Percentiles rank a stretch among this genome's conserved stretches.
phyloP scores from a whole-genome alignment of 2,113 vertebrate species.

The Ciconia boyciana region DNA sequence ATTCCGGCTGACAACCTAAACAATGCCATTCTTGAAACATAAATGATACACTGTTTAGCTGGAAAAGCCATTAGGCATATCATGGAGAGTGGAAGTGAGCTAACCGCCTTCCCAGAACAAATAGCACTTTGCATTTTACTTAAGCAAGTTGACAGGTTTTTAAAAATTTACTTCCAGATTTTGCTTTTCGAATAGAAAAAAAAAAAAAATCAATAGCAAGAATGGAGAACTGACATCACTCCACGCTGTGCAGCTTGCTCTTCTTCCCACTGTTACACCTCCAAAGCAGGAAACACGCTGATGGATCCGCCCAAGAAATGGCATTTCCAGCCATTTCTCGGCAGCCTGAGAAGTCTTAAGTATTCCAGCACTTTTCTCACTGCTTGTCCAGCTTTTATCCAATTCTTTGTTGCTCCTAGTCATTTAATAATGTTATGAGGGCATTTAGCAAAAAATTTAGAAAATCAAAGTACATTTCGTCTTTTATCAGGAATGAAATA shows the following conservation, averaged over 20 bases:
- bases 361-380: neutral
- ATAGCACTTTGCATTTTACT: neutral
- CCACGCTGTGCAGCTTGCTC: neutral
- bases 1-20: conserved; percentile 59
- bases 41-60: conserved; percentile 18
- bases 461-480: neutral
- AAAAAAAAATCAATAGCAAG: neutral
- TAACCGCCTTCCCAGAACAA: neutral
- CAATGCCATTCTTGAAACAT: conserved; percentile 31
- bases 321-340: neutral
- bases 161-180: neutral
- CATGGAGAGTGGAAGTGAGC: conserved; percentile 6
- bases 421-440: neutral
- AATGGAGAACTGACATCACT: neutral
- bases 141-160: conserved; percentile 10
- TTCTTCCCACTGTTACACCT: neutral
- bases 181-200: neutral
- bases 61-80: conserved; percentile 12
- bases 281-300: neutral
- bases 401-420: neutral
- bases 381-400: neutral
- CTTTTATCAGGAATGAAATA: neutral
- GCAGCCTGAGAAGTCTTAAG: neutral
- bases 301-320: neutral
- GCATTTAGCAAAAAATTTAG: neutral